Percentiles rank a stretch among this genome's conserved stretches.
These are phyloP conservation scores for Tiaroga cobitis DNA, from an alignment of 2,797 vertebrate genomes.

Conservation along the genomic window DNA sequence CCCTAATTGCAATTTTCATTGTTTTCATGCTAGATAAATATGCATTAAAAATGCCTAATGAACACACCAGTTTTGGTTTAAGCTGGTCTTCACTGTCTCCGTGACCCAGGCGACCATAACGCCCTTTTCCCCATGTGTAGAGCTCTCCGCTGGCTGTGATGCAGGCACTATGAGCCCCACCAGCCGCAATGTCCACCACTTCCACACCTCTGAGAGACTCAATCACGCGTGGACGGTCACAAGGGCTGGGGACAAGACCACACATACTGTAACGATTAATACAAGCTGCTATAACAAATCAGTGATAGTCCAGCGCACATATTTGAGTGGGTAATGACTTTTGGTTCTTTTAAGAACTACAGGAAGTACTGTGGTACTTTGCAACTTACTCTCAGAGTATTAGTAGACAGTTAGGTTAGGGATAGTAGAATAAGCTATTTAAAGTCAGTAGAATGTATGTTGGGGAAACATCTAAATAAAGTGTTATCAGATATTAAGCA, in stretches of 20 bases:
- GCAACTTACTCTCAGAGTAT: background rate
- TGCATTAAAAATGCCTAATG: background rate
- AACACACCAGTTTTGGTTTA: constrained; percentile 93
- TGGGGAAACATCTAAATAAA: background rate
- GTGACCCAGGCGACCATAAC: constrained; percentile 94
- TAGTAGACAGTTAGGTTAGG: background rate
- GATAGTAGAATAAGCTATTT: background rate
- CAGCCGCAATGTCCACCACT: constrained; percentile 95
- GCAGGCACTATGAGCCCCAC: constrained; percentile 96
- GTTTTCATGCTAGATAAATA: background rate
- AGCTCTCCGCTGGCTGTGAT: constrained; percentile 95
- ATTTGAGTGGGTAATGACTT: constrained; percentile 1
- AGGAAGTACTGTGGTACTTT: background rate
- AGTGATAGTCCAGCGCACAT: constrained; percentile 1
- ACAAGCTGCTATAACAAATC: constrained; percentile 10
- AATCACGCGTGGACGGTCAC: constrained; percentile 96
- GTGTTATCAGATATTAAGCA: background rate
- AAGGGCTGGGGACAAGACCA: constrained; percentile 81
- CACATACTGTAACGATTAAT: background rate
- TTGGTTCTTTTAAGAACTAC: background rate
- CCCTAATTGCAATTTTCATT: background rate
- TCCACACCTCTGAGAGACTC: constrained; percentile 95
- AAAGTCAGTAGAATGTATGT: background rate
- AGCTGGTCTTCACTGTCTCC: constrained; percentile 99
- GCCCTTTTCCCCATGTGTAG: constrained; percentile 98